Evolutionary conservation across 2,888 invertebrate genomes (phyloP).

Genomic region (Alcis repandata): DNA sequence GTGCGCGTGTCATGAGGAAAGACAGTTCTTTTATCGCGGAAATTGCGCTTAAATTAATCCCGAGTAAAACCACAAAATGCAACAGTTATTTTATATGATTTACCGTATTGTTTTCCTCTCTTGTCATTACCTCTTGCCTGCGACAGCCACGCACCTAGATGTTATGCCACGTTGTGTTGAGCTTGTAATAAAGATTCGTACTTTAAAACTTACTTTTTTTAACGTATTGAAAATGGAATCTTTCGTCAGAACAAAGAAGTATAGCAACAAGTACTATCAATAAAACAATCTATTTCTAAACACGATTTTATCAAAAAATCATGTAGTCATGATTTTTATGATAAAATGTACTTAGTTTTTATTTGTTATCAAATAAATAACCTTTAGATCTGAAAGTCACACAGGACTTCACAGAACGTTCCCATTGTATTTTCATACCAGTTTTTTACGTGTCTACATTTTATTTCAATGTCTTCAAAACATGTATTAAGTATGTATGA

Average conservation of each 20-base stretch:
- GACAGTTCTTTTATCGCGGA: too few relatives aligned
- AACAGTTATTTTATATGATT: background rate
- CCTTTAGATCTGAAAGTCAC: background rate
- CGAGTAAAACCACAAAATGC: background rate
- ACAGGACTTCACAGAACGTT: background rate
- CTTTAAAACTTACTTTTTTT: too few relatives aligned
- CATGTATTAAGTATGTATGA: background rate
- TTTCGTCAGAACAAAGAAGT: too few relatives aligned
- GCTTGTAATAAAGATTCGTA: background rate
- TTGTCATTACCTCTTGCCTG: background rate
- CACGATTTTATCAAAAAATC: background rate
- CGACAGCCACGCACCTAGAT: background rate
- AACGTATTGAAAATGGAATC: too few relatives aligned
- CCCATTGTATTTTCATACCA: background rate
- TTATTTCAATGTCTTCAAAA: conserved; percentile 30
- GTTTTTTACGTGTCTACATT: background rate
- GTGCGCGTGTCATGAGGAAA: too few relatives aligned
- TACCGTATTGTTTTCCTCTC: background rate
- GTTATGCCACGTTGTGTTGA: background rate
- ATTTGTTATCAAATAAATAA: background rate
- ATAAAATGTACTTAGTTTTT: background rate
- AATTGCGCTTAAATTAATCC: too few relatives aligned
- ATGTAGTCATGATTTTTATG: too few relatives aligned
- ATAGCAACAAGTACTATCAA: too few relatives aligned
- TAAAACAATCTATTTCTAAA: too few relatives aligned